Evolutionary conservation across 2,797 vertebrate genomes (phyloP), one percentile per base, ranked within the genome.

Genomic region (Distichodus sexfasciatus): DNA sequence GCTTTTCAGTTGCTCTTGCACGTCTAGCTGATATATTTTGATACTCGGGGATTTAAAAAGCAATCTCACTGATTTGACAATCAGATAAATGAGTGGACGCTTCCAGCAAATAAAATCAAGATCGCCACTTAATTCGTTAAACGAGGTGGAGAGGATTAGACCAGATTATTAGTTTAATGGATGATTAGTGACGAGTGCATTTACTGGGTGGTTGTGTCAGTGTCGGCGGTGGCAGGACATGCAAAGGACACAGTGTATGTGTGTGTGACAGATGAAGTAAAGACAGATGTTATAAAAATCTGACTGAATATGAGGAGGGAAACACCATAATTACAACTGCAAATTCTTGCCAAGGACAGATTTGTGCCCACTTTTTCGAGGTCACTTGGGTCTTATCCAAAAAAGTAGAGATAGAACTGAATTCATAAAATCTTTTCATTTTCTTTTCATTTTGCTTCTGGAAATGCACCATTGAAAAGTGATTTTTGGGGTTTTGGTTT

Each of bases 61-160:
- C 69, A 70, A 76, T 83, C 71, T 26, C 17, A 53, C 72, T 74
- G 76, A 86, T 63, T 83, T 84, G 78, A 81, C 81, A 84, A 88
- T 90, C 78, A 82, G 40, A 82, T 76, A 85, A 87, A 89, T 89
- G 84, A 79, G 76, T 36, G 19, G 33, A 48, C 64, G 54, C 77
- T 64, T 72, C 61, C 76, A 75, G 72, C 21, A 82, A 77, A 84
- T 77, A 60, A 81, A 76, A 84, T 70, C 23, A 66, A 81, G 75
- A 86, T 77, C 59, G 81, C 83, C 60, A 87, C 85, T 82, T 83
- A 87, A 72, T 76, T 68, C 68, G 72, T 75, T 77, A 76, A 78
- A 79, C 73, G 66, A 15, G 72, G 55, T 10, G 66, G 55, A 72
- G 14, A 57, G 76, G 79, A 83, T 85, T 82, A 81, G 53, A 12